A percentile compares a stretch with the other conserved stretches of the same genome.
phyloP scores from a whole-genome alignment of 2,113 vertebrate genomes.

The Oenanthe oenanthe region DNA sequence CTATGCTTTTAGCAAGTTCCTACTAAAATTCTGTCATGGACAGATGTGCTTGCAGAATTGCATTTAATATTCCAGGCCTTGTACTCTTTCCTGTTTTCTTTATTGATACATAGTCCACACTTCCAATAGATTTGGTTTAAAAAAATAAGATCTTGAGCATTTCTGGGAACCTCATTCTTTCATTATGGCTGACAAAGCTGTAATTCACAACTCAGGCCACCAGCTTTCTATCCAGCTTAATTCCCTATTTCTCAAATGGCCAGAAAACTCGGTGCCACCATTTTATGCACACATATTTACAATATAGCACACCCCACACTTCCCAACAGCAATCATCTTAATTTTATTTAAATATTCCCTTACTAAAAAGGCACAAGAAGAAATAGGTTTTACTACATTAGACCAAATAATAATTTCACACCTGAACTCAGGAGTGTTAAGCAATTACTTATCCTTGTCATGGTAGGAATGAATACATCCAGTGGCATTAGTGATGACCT shows the following conservation, averaged over 20 bases:
- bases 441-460: background rate
- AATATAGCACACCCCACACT: background rate
- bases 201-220: background rate
- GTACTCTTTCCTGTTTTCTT: background rate
- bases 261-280: background rate
- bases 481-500: background rate
- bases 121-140: background rate
- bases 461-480: background rate
- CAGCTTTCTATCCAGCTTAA: background rate
- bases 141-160: background rate
- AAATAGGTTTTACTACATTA: background rate
- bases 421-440: background rate
- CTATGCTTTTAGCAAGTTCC: conserved; percentile 6
- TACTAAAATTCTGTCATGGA: background rate
- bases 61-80: background rate
- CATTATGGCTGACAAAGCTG: background rate
- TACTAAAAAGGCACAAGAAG: background rate
- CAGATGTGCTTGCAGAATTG: background rate
- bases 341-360: background rate
- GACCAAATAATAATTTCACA: background rate
- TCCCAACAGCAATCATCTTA: background rate
- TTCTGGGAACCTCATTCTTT: background rate
- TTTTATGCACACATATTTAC: background rate
- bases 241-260: background rate
- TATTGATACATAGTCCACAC: background rate